A percentile compares a stretch with the other conserved stretches of the same genome.
Conservation (phyloP, 35 echinoderm and acorn worm species). For the Apostichopus parvimensis region DNA sequence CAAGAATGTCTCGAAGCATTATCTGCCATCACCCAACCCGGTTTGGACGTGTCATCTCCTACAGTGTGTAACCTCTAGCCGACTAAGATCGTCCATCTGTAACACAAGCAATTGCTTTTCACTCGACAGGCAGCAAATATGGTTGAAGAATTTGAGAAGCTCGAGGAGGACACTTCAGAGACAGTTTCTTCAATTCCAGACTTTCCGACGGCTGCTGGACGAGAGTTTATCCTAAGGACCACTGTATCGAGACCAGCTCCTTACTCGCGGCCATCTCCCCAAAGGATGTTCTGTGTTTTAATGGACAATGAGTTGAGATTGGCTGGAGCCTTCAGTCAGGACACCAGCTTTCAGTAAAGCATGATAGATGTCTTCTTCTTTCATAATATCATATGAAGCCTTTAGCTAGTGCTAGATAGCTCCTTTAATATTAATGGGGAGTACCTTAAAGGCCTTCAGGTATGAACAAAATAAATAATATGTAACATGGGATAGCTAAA, state of each 20-base stretch:
- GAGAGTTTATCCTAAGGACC: constrained; percentile 89
- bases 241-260: constrained; percentile 76
- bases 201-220: constrained; percentile 87
- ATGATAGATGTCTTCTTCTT: neutral
- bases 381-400: neutral
- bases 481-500: too few relatives aligned
- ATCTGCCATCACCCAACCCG: too few relatives aligned
- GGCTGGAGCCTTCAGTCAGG: constrained; percentile 91
- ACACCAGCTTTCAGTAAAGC: constrained; percentile 89
- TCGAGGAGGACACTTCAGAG: constrained; percentile 1
- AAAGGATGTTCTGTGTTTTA: constrained; percentile 97
- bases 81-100: too few relatives aligned
- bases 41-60: too few relatives aligned
- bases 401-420: too few relatives aligned
- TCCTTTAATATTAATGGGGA: too few relatives aligned
- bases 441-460: too few relatives aligned
- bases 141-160: constrained; percentile 50
- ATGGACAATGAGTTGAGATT: constrained; percentile 91
- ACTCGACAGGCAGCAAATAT: constrained; percentile 42
- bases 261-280: constrained; percentile 80
- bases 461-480: too few relatives aligned
- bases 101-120: neutral
- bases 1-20: too few relatives aligned
- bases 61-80: too few relatives aligned
- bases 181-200: constrained; percentile 64